phyloP scores from a whole-genome alignment of 2,888 invertebrate genomes.

The Machimus atricapillus region DNA sequence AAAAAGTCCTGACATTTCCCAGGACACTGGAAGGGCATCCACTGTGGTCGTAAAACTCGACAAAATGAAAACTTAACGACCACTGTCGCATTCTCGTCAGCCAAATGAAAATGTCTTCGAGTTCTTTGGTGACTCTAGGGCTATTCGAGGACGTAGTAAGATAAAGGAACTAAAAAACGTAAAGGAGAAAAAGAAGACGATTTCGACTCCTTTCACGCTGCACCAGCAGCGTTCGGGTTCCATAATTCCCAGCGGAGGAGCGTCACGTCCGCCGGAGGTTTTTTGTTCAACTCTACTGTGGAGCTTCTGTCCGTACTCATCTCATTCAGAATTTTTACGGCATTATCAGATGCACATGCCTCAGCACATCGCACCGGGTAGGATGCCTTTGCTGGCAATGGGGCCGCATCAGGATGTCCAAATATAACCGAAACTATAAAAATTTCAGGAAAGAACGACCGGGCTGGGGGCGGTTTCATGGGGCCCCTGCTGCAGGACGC shows the following conservation, averaged over 20 bases:
- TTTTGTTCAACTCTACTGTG: constrained; percentile 24
- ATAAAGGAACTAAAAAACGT: constrained; percentile 19
- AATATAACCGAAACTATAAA: constrained; percentile 30
- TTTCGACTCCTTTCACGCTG: constrained; percentile 26
- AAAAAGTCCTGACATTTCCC: constrained; percentile 31
- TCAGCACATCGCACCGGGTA: constrained; percentile 3
- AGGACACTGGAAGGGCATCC: constrained; percentile 15
- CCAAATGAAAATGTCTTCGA: constrained; percentile 34
- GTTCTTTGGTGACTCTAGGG: constrained; percentile 30
- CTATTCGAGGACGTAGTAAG: constrained; percentile 8
- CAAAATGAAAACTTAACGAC: constrained; percentile 39
- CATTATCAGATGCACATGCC: constrained; percentile 38
- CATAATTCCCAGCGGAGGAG: constrained; percentile 28
- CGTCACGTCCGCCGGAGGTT: constrained; percentile 28
- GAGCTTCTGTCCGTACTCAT: constrained; percentile 24
- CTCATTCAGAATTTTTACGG: constrained; percentile 34
- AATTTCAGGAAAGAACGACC: constrained; percentile 19
- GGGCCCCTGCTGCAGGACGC: neutral
- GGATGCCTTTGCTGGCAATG: neutral
- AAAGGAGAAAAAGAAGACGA: constrained; percentile 5
- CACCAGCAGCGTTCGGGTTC: neutral
- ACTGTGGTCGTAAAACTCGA: constrained; percentile 31
- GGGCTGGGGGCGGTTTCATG: neutral
- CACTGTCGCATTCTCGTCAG: constrained; percentile 31
- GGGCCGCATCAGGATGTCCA: constrained; percentile 10